Conservation (phyloP, 2,888 invertebrate genomes). For the Carpatolechia fugitivella region DNA sequence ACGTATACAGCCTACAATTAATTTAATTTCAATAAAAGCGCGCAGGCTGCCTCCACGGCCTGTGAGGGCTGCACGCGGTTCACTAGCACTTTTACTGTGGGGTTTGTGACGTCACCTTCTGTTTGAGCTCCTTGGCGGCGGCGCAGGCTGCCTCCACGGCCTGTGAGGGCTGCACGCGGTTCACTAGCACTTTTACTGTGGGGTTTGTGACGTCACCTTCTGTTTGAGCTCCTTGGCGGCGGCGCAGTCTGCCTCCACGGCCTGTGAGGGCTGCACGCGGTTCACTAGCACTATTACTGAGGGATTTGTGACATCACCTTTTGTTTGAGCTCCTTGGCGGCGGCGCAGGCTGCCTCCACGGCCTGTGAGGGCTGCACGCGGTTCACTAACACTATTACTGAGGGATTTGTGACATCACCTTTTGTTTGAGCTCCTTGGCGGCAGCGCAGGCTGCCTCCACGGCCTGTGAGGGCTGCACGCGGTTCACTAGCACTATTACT, state of each 20-base stretch:
- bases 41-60: neutral
- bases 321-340: neutral
- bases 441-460: neutral
- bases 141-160: neutral
- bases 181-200: neutral
- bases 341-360: neutral
- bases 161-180: neutral
- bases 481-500: neutral
- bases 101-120: neutral
- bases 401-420: too few species aligned
- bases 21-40: too few species aligned
- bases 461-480: neutral
- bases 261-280: constrained; percentile 31
- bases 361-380: constrained; percentile 29
- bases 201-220: neutral
- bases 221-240: neutral
- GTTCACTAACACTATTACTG: constrained; percentile 72
- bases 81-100: neutral
- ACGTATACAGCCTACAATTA: too few species aligned
- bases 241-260: neutral
- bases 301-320: too few species aligned
- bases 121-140: neutral
- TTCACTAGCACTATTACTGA: constrained; percentile 73
- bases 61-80: neutral
- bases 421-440: too few species aligned